These are phyloP conservation scores for Calameuta pallipes DNA, from an alignment of 2,888 invertebrate species.

Conservation along the genomic window DNA sequence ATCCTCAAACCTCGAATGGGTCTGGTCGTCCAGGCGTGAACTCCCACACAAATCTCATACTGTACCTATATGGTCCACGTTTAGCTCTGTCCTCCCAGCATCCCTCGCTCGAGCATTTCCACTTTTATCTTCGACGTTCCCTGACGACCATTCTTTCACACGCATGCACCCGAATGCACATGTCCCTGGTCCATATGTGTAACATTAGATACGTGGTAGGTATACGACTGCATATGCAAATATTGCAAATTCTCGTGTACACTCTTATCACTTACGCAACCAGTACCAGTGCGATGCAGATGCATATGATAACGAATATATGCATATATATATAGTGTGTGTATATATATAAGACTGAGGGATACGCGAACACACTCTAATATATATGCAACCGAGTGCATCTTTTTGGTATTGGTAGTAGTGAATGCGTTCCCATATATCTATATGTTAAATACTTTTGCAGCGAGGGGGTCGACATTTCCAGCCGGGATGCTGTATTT, in stretches of 20 bases:
- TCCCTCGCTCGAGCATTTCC: not conserved
- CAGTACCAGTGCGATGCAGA: no score
- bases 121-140: not conserved
- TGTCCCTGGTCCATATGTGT: not conserved
- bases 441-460: no score
- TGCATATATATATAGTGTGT: not conserved
- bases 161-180: no score
- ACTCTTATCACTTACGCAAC: no score
- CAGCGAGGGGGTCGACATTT: conserved; percentile 10
- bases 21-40: no score
- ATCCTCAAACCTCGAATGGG: no score
- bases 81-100: no score
- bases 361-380: not conserved
- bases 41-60: no score
- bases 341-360: not conserved
- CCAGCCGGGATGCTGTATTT: conserved; percentile 15
- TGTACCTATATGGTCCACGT: no score
- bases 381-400: not conserved
- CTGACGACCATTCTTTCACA: no score
- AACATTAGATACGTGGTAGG: not conserved
- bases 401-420: not conserved
- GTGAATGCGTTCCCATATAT: no score
- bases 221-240: not conserved
- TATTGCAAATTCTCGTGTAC: not conserved
- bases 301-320: not conserved